phyloP scores from a whole-genome alignment of 2,113 vertebrate genomes.

The Limnothrissa miodon region DNA sequence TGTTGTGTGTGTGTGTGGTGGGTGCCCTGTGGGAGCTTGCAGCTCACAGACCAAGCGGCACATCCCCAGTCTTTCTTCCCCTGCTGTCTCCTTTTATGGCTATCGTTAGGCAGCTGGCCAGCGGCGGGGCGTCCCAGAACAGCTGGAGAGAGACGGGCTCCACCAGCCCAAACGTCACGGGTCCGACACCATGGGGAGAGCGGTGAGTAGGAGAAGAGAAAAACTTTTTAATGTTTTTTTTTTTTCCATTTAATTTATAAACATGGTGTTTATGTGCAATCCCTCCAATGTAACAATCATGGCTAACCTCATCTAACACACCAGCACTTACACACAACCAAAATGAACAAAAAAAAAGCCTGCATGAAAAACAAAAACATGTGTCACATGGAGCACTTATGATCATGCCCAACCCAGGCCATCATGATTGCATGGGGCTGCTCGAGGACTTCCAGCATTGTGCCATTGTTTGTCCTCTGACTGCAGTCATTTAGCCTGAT shows the following conservation, averaged over 20 bases:
- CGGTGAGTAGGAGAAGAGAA: neutral
- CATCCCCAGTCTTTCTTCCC: conserved; percentile 28
- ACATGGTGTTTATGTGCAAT: neutral
- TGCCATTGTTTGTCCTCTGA: neutral
- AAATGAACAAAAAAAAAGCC: neutral
- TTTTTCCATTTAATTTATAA: neutral
- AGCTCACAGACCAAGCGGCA: conserved; percentile 14
- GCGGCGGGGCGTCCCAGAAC: conserved; percentile 23
- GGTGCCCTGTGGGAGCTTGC: neutral
- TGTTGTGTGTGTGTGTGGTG: too few species aligned
- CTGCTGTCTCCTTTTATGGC: conserved; percentile 38
- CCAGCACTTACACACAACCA: neutral
- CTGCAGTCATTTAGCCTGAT: neutral
- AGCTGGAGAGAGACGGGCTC: conserved; percentile 36
- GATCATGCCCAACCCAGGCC: neutral
- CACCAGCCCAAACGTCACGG: conserved; percentile 6
- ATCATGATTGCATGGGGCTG: neutral
- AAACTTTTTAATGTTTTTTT: neutral
- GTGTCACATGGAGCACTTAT: too few species aligned
- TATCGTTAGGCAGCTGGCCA: conserved; percentile 38
- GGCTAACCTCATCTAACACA: neutral
- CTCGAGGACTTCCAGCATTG: neutral
- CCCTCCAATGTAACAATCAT: neutral
- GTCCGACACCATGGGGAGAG: neutral
- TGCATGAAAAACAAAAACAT: neutral